These are phyloP conservation scores for Leptodactylus fuscus DNA, from an alignment of 2,113 vertebrate genomes.

Conservation along the genomic window DNA sequence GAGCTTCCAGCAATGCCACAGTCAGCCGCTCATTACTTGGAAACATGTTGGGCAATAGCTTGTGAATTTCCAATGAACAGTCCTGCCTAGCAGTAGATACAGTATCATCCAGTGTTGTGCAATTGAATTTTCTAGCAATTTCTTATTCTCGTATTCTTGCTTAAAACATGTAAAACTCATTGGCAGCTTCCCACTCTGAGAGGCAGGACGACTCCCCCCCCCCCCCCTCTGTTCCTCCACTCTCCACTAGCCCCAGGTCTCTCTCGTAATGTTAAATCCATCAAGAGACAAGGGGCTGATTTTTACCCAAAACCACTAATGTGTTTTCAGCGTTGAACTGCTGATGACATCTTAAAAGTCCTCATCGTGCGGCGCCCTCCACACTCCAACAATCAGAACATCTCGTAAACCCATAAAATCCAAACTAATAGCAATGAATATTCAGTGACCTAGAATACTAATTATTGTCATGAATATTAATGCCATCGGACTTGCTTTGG, in stretches of 20 bases:
- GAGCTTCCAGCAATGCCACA: neutral
- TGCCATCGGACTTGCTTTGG: slow-evolving; percentile 86
- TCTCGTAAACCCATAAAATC: slow-evolving; percentile 89
- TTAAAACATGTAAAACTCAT: slow-evolving; percentile 47
- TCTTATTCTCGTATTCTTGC: neutral
- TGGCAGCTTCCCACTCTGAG: slow-evolving; percentile 18
- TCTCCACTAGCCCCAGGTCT: slow-evolving; percentile 60
- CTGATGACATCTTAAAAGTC: slow-evolving; percentile 78
- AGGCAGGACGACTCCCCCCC: slow-evolving; percentile 10
- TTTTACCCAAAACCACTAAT: slow-evolving; percentile 68
- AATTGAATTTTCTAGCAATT: neutral
- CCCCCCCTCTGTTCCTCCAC: slow-evolving; percentile 27
- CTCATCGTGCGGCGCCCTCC: slow-evolving; percentile 82
- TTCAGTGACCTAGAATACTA: slow-evolving; percentile 99
- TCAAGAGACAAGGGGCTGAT: slow-evolving; percentile 68
- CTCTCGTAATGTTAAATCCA: slow-evolving; percentile 69
- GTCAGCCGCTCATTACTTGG: neutral
- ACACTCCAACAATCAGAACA: slow-evolving; percentile 87
- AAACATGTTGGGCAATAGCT: neutral
- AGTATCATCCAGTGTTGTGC: neutral
- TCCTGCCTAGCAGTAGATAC: neutral
- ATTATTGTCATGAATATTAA: slow-evolving; percentile 99
- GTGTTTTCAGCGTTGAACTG: slow-evolving; percentile 75
- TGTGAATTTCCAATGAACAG: neutral
- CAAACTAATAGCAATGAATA: slow-evolving; percentile 99